Conservation (phyloP, 2,888 invertebrate genomes). For the Leptogaster cylindrica region DNA sequence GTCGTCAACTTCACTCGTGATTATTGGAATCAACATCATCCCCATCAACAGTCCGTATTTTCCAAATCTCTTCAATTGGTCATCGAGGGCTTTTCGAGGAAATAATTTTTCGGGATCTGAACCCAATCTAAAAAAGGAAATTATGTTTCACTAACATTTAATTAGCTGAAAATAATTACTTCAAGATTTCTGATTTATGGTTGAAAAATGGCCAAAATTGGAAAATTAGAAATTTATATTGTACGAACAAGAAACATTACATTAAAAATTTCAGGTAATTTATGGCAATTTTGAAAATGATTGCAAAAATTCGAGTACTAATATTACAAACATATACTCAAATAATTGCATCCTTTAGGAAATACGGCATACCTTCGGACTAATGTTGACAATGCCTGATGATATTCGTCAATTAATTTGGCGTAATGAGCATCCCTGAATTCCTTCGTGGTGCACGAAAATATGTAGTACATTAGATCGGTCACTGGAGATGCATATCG, state of each 20-base stretch:
- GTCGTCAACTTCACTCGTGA: constrained; percentile 53
- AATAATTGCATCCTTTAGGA: too few species aligned
- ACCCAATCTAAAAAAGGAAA: constrained; percentile 51
- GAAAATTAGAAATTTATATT: too few species aligned
- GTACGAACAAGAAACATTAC: too few species aligned
- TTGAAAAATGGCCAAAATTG: too few species aligned
- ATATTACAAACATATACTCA: too few species aligned
- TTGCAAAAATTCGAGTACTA: neutral
- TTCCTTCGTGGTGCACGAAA: constrained; percentile 53
- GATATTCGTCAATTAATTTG: constrained; percentile 53
- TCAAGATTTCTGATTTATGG: too few species aligned
- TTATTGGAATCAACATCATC: constrained; percentile 56
- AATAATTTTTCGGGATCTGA: constrained; percentile 51
- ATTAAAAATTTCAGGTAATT: too few species aligned
- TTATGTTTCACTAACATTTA: too few species aligned
- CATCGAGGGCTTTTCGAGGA: constrained; percentile 52
- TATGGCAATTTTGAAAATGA: neutral
- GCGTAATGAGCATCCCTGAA: constrained; percentile 53
- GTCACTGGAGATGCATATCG: constrained; percentile 57
- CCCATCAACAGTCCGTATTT: constrained; percentile 55
- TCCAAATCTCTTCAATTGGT: constrained; percentile 53
- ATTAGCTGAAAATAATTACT: too few species aligned
- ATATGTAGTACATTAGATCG: constrained; percentile 57
- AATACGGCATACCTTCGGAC: too few species aligned
- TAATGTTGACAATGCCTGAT: constrained; percentile 49